Evolutionary conservation across 37 sponge, comb jelly and placozoan species (phyloP).

Genomic region (Mnemiopsis leidyi): DNA sequence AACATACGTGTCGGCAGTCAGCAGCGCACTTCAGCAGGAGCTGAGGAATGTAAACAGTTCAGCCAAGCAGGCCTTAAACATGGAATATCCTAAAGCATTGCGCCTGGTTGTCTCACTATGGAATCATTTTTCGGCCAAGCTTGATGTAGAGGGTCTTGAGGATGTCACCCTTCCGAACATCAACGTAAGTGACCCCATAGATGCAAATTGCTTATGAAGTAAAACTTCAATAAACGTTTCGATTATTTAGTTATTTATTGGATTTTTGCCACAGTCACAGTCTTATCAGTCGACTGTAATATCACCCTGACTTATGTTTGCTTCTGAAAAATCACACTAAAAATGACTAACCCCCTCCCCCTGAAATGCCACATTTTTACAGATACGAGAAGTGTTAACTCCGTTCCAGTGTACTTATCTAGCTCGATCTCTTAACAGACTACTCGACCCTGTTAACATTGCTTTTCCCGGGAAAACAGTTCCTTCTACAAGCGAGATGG

Average conservation of each 20-base stretch:
- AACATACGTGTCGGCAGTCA: slow-evolving; percentile 1
- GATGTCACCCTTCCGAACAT: slow-evolving; percentile 19
- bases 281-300: too few relatives aligned
- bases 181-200: slow-evolving; percentile 49
- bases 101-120: slow-evolving; percentile 33
- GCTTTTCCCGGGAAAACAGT: slow-evolving; percentile 46
- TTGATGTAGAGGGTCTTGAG: slow-evolving; percentile 54
- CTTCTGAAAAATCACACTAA: too few relatives aligned
- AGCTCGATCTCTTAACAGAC: slow-evolving; percentile 50
- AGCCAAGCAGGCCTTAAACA: slow-evolving; percentile 24
- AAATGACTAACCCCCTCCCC: too few relatives aligned
- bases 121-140: slow-evolving; percentile 11
- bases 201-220: too few relatives aligned
- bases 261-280: too few relatives aligned
- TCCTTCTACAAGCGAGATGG: not conserved
- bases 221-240: too few relatives aligned
- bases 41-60: slow-evolving; percentile 35
- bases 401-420: slow-evolving; percentile 48
- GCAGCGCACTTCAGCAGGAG: slow-evolving; percentile 6
- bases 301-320: too few relatives aligned
- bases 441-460: slow-evolving; percentile 44
- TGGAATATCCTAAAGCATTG: slow-evolving; percentile 53
- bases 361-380: too few relatives aligned
- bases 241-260: too few relatives aligned
- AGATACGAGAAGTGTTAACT: slow-evolving; percentile 33